Conservation (phyloP, 2,797 vertebrate species). For the Myotis pilosus region DNA sequence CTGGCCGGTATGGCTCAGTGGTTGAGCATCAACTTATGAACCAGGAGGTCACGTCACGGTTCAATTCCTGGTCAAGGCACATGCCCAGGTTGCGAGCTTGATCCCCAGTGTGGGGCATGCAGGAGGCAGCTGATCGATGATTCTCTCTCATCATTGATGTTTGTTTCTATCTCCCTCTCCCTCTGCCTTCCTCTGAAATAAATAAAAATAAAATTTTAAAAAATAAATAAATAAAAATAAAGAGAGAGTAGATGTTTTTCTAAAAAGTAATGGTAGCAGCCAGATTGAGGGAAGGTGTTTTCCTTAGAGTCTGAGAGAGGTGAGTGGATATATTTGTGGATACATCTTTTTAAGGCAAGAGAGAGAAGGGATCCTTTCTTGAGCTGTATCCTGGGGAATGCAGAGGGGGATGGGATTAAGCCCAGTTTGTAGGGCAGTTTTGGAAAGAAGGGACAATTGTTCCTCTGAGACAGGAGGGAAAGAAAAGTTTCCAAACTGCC, state of each 20-base stretch:
- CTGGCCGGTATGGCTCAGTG: too few species aligned
- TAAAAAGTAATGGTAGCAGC: not conserved
- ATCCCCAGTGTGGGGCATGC: too few species aligned
- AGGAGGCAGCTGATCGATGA: too few species aligned
- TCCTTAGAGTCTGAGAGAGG: not conserved
- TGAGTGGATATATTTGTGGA: not conserved
- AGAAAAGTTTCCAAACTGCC: slow-evolving; percentile 63
- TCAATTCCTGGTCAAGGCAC: too few species aligned
- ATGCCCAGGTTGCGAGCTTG: too few species aligned
- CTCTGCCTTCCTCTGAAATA: too few species aligned
- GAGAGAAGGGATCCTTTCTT: slow-evolving; percentile 1
- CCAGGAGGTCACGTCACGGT: too few species aligned
- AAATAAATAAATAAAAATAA: not conserved
- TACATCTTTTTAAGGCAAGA: not conserved
- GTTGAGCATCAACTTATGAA: too few species aligned
- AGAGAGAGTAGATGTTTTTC: not conserved
- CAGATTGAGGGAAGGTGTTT: not conserved
- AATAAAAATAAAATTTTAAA: too few species aligned
- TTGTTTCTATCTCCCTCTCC: too few species aligned
- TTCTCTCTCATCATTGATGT: too few species aligned
- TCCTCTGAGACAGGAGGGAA: slow-evolving; percentile 52
- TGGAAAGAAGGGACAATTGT: slow-evolving; percentile 34
- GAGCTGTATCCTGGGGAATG: not conserved
- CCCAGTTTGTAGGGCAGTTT: slow-evolving; percentile 18
- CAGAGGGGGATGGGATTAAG: not conserved